Evolutionary conservation across 2,888 invertebrate species (phyloP).

Genomic region (Hyposoter dolosus): DNA sequence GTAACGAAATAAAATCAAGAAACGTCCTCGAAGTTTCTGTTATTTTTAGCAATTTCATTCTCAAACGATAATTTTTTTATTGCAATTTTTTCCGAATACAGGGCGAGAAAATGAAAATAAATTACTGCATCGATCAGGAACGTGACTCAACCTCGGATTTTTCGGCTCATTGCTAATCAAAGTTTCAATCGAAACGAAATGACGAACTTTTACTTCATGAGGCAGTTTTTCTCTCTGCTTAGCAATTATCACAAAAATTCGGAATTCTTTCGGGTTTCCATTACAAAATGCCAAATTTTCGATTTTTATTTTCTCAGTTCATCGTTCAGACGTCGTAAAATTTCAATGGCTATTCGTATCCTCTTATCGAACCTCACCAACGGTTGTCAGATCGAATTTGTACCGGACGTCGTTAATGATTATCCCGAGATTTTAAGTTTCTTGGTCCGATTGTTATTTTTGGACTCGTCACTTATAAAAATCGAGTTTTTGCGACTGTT

Average conservation of each 20-base stretch:
- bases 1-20: no score
- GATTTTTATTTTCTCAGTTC: not conserved
- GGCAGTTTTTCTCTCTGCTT: not conserved
- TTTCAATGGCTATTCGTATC: not conserved
- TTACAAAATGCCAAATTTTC: not conserved
- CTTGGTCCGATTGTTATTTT: not conserved
- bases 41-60: no score
- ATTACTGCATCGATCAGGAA: no score
- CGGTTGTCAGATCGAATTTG: not conserved
- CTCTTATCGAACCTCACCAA: not conserved
- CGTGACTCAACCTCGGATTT: no score
- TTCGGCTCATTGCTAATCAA: no score
- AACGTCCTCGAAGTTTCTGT: no score
- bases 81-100: no score
- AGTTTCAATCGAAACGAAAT: no score
- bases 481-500: not conserved
- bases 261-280: not conserved
- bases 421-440: not conserved
- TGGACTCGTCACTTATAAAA: not conserved
- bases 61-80: no score
- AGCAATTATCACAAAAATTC: not conserved
- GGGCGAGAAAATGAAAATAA: no score
- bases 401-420: not conserved
- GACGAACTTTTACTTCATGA: no score
- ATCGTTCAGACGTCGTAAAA: not conserved